Percentiles rank a stretch among this genome's conserved stretches.
Evolutionary conservation across 2,888 invertebrate species (phyloP).

Genomic region (Pocota personata): DNA sequence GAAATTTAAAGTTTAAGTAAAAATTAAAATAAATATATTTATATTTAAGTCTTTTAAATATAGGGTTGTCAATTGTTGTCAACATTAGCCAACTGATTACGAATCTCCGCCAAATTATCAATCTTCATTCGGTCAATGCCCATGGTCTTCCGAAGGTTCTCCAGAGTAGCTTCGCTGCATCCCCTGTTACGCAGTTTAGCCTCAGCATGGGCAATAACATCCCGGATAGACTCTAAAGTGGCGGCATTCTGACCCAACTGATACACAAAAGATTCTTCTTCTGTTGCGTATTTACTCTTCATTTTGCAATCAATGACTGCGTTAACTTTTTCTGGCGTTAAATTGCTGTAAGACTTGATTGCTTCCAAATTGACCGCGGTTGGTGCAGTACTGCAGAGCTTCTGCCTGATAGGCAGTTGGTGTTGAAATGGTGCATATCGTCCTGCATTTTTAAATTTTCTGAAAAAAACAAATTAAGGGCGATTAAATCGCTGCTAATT

Average conservation of each 20-base stretch:
- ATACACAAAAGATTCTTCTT: conserved; percentile 78
- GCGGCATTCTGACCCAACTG: conserved; percentile 77
- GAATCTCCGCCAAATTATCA: conserved; percentile 27
- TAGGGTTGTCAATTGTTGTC: not conserved
- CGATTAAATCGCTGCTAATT: too few relatives aligned
- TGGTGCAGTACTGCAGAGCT: not conserved
- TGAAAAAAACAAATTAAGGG: too few relatives aligned
- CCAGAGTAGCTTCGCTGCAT: conserved; percentile 74
- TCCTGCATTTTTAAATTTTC: too few relatives aligned
- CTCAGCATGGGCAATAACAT: conserved; percentile 78
- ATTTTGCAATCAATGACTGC: conserved; percentile 77
- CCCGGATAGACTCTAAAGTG: conserved; percentile 76
- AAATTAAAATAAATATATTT: not conserved
- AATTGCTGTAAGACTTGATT: not conserved
- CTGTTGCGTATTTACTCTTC: conserved; percentile 76
- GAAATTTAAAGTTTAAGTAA: too few relatives aligned
- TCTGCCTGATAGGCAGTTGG: not conserved
- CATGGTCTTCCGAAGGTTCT: conserved; percentile 76
- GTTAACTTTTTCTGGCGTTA: conserved; percentile 71
- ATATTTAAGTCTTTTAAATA: not conserved
- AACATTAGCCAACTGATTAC: not conserved
- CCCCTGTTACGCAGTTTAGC: conserved; percentile 76
- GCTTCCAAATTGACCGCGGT: conserved; percentile 7
- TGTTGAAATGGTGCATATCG: too few relatives aligned
- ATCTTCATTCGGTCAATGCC: conserved; percentile 74